Evolutionary conservation across 2,797 vertebrate species (phyloP).

Genomic region (Coluber constrictor): DNA sequence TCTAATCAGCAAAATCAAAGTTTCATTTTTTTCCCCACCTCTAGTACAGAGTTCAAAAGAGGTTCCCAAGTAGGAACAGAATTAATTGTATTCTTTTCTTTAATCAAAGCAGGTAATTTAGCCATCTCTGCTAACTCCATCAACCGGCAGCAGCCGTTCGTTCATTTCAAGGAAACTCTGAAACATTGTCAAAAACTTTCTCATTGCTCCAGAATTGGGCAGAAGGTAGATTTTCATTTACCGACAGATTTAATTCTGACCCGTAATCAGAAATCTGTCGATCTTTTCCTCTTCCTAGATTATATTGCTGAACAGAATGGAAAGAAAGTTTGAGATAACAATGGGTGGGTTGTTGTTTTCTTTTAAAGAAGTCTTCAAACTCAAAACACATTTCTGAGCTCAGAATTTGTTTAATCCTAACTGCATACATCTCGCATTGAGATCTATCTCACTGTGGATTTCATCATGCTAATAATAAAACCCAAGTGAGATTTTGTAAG

Average conservation of each 20-base stretch:
- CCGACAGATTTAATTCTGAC: background rate
- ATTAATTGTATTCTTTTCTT: background rate
- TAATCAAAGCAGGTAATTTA: background rate
- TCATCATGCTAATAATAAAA: background rate
- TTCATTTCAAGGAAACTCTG: background rate
- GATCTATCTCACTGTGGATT: background rate
- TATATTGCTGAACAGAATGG: background rate
- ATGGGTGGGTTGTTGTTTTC: background rate
- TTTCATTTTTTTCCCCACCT: background rate
- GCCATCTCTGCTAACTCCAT: background rate
- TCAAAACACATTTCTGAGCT: background rate
- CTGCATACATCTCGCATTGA: no score
- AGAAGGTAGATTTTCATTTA: background rate
- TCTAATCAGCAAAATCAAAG: background rate
- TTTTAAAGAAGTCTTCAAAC: background rate
- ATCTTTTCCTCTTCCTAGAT: background rate
- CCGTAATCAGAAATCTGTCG: background rate
- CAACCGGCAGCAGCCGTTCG: background rate
- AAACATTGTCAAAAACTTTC: background rate
- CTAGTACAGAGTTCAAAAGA: background rate
- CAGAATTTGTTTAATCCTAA: background rate
- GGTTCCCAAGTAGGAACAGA: background rate
- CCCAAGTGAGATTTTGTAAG: background rate
- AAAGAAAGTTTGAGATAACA: background rate
- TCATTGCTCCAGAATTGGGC: background rate